Percentiles rank a stretch among this genome's conserved stretches.
Conservation (phyloP, 2,888 invertebrate species). For the Platycheirus albimanus region DNA sequence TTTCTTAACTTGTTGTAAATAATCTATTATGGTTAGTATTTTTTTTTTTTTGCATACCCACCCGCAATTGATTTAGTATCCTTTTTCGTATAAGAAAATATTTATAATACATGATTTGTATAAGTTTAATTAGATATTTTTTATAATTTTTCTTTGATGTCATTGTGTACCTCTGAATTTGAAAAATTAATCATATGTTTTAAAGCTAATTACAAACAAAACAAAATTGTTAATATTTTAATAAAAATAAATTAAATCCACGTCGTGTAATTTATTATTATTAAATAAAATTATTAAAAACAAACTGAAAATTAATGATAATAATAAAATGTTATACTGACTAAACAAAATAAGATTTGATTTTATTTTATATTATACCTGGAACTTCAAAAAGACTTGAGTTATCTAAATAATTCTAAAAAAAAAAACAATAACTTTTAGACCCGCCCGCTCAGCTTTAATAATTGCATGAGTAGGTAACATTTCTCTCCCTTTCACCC, state of each 20-base stretch:
- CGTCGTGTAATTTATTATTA: slow-evolving; percentile 48
- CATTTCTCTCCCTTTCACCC: slow-evolving; percentile 5
- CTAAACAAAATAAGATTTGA: slow-evolving; percentile 33
- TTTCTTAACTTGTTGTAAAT: slow-evolving; percentile 48
- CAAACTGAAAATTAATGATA: slow-evolving; percentile 29
- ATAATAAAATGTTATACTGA: slow-evolving; percentile 67
- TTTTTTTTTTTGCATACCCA: too few species aligned
- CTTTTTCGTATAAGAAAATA: too few species aligned
- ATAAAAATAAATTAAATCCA: slow-evolving; percentile 44
- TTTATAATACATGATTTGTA: neutral
- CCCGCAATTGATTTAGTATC: too few species aligned
- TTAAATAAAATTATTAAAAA: slow-evolving; percentile 40
- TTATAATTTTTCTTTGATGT: slow-evolving; percentile 48
- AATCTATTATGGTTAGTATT: slow-evolving; percentile 6
- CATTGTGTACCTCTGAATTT: slow-evolving; percentile 64
- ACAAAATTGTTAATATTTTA: slow-evolving; percentile 63
- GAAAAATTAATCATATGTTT: slow-evolving; percentile 57
- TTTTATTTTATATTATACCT: slow-evolving; percentile 43
- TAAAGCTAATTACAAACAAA: slow-evolving; percentile 16
- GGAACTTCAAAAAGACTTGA: neutral
- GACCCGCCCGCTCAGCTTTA: neutral
- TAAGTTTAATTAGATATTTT: slow-evolving; percentile 16
- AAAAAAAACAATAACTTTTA: neutral
- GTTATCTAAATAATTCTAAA: too few species aligned
- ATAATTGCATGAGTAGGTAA: slow-evolving; percentile 30